Conservation (phyloP, 2,888 invertebrate species). For the Ennomos erosarius region DNA sequence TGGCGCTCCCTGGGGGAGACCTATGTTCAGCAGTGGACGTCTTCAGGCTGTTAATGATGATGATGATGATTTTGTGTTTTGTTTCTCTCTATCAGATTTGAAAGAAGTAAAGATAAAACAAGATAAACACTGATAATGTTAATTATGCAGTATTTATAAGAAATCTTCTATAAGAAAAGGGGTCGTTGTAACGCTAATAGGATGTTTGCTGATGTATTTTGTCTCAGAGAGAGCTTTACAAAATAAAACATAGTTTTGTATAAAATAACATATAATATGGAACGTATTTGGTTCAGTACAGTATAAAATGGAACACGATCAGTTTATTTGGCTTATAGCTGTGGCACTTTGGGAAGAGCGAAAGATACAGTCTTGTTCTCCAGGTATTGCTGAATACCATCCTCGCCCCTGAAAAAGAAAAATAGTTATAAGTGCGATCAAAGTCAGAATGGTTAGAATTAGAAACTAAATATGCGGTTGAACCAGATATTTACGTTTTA, state of each 20-base stretch:
- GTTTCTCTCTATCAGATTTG: background rate
- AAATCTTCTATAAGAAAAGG: no score
- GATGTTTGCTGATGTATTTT: no score
- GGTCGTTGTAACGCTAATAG: no score
- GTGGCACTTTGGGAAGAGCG: conserved; percentile 84
- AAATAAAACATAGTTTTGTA: background rate
- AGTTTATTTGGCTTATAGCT: conserved; percentile 49
- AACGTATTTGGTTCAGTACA: conserved; percentile 28
- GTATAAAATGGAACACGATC: conserved; percentile 28
- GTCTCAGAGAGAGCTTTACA: no score
- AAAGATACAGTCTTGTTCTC: conserved; percentile 92
- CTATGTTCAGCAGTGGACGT: no score
- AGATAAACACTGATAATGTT: background rate
- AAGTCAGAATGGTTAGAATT: no score
- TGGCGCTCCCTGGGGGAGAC: no score
- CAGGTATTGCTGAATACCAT: conserved; percentile 90
- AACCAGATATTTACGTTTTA: no score
- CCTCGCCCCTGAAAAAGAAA: conserved; percentile 88
- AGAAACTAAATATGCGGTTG: no score
- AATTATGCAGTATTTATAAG: no score
- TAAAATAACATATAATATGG: conserved; percentile 22
- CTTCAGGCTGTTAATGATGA: no score
- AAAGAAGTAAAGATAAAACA: background rate
- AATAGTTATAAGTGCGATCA: background rate
- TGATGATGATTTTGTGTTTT: no score